Conservation (phyloP, 2,888 invertebrate genomes). For the Athalia rosae region DNA sequence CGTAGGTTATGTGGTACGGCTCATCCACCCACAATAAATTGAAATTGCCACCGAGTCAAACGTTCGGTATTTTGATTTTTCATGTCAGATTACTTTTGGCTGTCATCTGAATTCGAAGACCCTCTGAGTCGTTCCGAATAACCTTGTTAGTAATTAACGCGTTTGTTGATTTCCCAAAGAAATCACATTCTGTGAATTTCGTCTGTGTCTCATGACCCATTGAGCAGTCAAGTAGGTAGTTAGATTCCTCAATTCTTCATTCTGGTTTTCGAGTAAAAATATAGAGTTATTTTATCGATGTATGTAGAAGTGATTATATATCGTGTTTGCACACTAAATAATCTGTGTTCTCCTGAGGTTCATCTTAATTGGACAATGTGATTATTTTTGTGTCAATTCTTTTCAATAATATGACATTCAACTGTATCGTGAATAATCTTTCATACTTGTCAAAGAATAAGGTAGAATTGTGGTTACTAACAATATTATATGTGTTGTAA, state of each 20-base stretch:
- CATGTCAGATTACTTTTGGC: not conserved
- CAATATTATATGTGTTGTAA: constrained; percentile 30
- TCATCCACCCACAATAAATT: constrained; percentile 20
- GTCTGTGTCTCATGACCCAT: no score
- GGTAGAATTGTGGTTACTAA: no score
- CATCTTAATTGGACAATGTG: not conserved
- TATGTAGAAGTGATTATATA: no score
- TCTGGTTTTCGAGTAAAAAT: no score
- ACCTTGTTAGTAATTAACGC: not conserved
- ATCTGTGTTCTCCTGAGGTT: no score
- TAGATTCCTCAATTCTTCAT: no score
- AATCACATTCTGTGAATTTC: no score
- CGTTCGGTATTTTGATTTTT: constrained; percentile 1
- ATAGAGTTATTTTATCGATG: no score
- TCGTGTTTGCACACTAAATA: no score
- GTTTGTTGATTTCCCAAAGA: not conserved
- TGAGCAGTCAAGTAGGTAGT: no score
- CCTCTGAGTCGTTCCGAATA: not conserved
- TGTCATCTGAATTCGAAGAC: not conserved
- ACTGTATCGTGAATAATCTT: not conserved
- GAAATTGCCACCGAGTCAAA: not conserved
- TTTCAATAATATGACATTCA: not conserved
- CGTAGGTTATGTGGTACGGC: constrained; percentile 28
- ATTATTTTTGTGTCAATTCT: not conserved
- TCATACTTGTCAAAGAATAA: not conserved